Percentiles rank a stretch among this genome's conserved stretches.
phyloP scores from a whole-genome alignment of 2,113 vertebrate genomes.

The Psittacara wagleri region DNA sequence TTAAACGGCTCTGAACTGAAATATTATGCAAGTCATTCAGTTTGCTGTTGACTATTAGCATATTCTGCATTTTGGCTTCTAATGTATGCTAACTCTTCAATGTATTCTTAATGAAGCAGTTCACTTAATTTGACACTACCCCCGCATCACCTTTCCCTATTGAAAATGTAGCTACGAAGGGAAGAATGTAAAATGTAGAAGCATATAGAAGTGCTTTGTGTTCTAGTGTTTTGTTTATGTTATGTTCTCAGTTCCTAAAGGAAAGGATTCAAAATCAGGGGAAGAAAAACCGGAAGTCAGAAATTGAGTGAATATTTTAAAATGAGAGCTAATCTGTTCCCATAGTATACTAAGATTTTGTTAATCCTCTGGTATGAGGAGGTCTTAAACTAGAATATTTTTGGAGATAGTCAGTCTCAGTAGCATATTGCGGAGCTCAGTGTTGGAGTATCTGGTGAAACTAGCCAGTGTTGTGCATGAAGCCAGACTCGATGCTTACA shows the following conservation, averaged over 20 bases:
- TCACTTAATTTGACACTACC: neutral
- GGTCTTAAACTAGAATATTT: neutral
- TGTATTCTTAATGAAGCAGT: neutral
- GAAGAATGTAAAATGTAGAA: neutral
- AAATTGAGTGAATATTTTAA: neutral
- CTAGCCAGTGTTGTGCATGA: neutral
- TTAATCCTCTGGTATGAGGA: neutral
- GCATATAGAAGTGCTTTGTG: neutral
- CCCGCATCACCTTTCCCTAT: neutral
- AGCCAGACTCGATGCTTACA: neutral
- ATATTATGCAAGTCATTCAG: neutral
- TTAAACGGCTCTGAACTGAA: neutral
- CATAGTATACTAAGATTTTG: neutral
- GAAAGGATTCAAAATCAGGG: neutral
- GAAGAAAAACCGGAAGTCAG: neutral
- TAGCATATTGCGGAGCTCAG: neutral
- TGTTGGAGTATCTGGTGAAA: neutral
- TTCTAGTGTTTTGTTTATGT: neutral
- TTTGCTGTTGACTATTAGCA: neutral
- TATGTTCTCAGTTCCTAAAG: neutral
- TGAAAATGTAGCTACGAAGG: neutral
- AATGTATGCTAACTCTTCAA: neutral
- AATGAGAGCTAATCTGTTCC: neutral
- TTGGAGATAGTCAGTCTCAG: neutral
- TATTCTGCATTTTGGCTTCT: neutral